Percentiles rank a stretch among this genome's conserved stretches.
Conservation (phyloP, 53 echinoderm and acorn worm genomes). For the Hippasteria phrygiana region DNA sequence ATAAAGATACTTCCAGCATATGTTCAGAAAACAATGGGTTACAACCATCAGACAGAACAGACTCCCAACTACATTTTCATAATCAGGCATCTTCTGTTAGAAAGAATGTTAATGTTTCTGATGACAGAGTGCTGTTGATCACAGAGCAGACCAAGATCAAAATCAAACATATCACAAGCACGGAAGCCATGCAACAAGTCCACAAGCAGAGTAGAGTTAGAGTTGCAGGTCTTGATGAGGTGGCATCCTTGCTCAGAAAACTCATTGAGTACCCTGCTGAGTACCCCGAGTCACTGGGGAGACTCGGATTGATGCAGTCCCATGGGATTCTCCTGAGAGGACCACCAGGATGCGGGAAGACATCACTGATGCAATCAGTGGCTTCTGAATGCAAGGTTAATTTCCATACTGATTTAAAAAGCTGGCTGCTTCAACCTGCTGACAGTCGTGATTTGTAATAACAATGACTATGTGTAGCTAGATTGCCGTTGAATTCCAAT, state of each 20-base stretch:
- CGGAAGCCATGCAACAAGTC: slow-evolving; percentile 4
- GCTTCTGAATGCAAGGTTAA: slow-evolving; percentile 63
- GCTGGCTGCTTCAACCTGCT: too few relatives aligned
- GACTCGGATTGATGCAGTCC: slow-evolving; percentile 50
- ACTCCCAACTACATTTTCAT: background rate
- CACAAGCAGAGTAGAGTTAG: background rate
- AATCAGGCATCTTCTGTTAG: too few relatives aligned
- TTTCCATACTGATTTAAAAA: background rate
- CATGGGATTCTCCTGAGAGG: slow-evolving; percentile 73
- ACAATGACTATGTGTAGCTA: too few relatives aligned
- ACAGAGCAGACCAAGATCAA: slow-evolving; percentile 16
- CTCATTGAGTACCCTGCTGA: slow-evolving; percentile 57
- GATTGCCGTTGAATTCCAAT: too few relatives aligned
- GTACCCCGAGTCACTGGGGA: slow-evolving; percentile 55
- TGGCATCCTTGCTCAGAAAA: slow-evolving; percentile 49
- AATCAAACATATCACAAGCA: slow-evolving; percentile 23
- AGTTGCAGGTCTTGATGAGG: slow-evolving; percentile 70
- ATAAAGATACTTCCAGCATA: background rate
- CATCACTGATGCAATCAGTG: slow-evolving; percentile 66
- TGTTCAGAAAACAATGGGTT: background rate
- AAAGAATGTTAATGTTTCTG: background rate
- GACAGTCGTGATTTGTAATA: too few relatives aligned
- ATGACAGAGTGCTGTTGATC: background rate
- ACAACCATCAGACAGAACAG: background rate
- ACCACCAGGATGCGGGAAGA: slow-evolving; percentile 78